Evolutionary conservation across 2,888 invertebrate species (phyloP), one percentile per base, ranked within the genome.

Genomic region (Hypena proboscidalis): DNA sequence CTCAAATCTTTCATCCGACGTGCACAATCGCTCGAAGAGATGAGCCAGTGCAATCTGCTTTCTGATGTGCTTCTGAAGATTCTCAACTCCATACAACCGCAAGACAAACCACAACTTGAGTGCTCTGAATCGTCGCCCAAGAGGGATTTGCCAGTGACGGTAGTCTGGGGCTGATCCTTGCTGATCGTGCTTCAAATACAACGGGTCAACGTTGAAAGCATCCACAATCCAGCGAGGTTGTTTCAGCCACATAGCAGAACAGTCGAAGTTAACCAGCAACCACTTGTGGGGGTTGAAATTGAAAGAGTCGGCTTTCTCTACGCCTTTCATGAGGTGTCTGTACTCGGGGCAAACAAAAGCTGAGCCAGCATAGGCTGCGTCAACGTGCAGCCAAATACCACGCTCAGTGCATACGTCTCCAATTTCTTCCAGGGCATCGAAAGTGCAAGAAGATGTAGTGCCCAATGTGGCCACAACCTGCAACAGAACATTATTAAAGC

Each of bases 271-370:
- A n/a, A 99, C 97, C 60, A 99, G 85, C 94, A 99, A 91, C 99
- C 99, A 99, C 86, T 99, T 99, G 85, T 99, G 99, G 0, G 99
- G 99, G 80, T 99, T 99, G 77, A 99, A 98, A 84, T 99, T 99
- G 82, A 99, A 98, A 0, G 99, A 99, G 73, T 98, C 97, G 0
- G 98, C 98, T 46, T 94, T 93, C 83, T 99, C 96, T 3, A 97
- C 83, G 13, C 97, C 97, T 61, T 95, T 94, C 95, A 98, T 96
- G 13, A 97, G 89, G 73, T 97, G 94, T 25, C 98, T 95, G 83
- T 96, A 98, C 87, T 99, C 99, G 0, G 98, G 98, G 69, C 99
- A 99, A 61, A 99, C 96, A 79, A 99, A 97, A 0, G 99, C 96
- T 0, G 97, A 97, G 4, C 96, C 99, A 0, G 99, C 99, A 80